phyloP scores from a whole-genome alignment of 35 echinoderm and acorn worm species.

The Diadema setosum region DNA sequence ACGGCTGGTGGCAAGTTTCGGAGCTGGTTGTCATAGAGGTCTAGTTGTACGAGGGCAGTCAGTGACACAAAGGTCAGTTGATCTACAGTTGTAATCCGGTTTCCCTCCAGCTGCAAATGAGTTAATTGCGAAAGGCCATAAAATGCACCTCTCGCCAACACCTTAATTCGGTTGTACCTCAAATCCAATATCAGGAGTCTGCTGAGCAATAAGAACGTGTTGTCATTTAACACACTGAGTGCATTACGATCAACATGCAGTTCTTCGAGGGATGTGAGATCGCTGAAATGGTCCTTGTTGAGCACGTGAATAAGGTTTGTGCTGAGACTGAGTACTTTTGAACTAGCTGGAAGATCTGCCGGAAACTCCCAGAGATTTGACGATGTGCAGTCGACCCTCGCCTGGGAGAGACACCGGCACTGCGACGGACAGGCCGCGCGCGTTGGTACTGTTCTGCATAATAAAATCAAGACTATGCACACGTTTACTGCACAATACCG shows the following conservation, averaged over 20 bases:
- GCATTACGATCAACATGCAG: constrained; percentile 41
- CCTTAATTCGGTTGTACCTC: constrained; percentile 53
- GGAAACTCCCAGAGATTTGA: constrained; percentile 29
- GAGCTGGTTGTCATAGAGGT: constrained; percentile 39
- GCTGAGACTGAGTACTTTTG: neutral
- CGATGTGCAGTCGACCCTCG: constrained; percentile 22
- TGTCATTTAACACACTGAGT: constrained; percentile 26
- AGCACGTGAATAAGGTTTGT: constrained; percentile 44
- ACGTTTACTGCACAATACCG: neutral
- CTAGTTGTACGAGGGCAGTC: neutral
- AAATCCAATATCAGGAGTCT: constrained; percentile 36
- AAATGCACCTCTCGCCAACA: neutral
- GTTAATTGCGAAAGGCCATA: constrained; percentile 16
- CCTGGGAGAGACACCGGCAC: neutral
- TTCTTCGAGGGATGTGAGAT: constrained; percentile 17
- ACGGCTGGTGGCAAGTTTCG: constrained; percentile 1
- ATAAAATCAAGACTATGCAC: neutral
- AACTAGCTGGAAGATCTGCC: neutral
- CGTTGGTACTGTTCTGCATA: neutral
- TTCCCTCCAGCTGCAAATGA: constrained; percentile 27
- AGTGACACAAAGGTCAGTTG: constrained; percentile 18
- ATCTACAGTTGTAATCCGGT: constrained; percentile 11
- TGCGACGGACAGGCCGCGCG: neutral
- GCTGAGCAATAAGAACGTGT: constrained; percentile 27
- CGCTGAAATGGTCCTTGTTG: constrained; percentile 32